Conservation (phyloP, 2,888 invertebrate genomes). For the Apamea crenata region DNA sequence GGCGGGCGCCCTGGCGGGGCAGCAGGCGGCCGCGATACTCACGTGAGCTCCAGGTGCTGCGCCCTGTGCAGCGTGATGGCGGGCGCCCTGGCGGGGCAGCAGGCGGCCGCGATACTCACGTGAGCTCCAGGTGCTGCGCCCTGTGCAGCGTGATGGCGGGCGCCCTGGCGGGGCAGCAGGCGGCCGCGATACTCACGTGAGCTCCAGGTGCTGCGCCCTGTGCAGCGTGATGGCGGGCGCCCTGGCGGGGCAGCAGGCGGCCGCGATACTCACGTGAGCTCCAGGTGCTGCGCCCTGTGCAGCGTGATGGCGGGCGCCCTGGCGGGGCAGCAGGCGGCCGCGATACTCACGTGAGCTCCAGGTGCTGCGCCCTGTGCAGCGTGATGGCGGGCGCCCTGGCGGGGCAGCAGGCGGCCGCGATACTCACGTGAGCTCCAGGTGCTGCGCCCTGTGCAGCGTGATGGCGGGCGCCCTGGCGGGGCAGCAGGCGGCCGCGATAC, state of each 20-base stretch:
- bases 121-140: slow-evolving; percentile 98
- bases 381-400: slow-evolving; percentile 96
- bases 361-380: slow-evolving; percentile 97
- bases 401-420: slow-evolving; percentile 94
- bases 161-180: slow-evolving; percentile 95
- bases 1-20: slow-evolving; percentile 95
- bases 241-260: slow-evolving; percentile 94
- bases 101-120: slow-evolving; percentile 92
- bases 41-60: slow-evolving; percentile 97
- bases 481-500: slow-evolving; percentile 93
- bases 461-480: slow-evolving; percentile 96
- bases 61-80: slow-evolving; percentile 97
- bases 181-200: slow-evolving; percentile 92
- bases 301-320: slow-evolving; percentile 96
- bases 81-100: slow-evolving; percentile 96
- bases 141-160: slow-evolving; percentile 97
- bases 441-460: slow-evolving; percentile 97
- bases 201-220: slow-evolving; percentile 98
- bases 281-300: slow-evolving; percentile 98
- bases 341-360: too few species aligned
- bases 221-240: slow-evolving; percentile 97
- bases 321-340: slow-evolving; percentile 93
- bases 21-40: slow-evolving; percentile 93
- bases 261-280: too few species aligned
- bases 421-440: too few species aligned